Percentiles rank a stretch among this genome's conserved stretches.
These are phyloP conservation scores for Ecliptopera silaceata DNA, from an alignment of 2,888 invertebrate species.

Conservation along the genomic window DNA sequence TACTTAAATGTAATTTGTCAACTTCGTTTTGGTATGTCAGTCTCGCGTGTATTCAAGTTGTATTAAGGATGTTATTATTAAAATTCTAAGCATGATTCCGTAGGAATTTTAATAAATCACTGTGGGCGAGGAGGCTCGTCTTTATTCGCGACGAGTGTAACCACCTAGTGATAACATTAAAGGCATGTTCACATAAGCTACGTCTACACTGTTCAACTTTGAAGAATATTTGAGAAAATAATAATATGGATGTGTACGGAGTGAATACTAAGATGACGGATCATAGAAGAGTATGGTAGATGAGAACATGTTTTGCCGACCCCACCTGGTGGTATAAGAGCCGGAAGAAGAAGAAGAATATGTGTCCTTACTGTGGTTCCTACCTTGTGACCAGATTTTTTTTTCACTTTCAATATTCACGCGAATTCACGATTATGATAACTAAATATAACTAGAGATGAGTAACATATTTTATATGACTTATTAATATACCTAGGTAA, in stretches of 20 bases:
- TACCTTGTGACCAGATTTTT: no score
- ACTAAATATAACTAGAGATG: no score
- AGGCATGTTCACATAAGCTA: neutral
- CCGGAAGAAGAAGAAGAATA: no score
- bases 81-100: slow-evolving; percentile 33
- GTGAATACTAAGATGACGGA: no score
- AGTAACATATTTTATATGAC: no score
- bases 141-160: slow-evolving; percentile 15
- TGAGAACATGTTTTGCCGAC: no score
- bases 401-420: no score
- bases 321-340: no score
- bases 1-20: slow-evolving; percentile 30
- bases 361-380: neutral
- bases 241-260: no score
- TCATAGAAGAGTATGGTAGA: no score
- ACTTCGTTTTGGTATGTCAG: slow-evolving; percentile 33
- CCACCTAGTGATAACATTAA: slow-evolving; percentile 8
- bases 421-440: no score
- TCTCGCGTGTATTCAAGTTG: slow-evolving; percentile 23
- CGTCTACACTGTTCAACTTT: neutral
- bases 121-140: slow-evolving; percentile 19
- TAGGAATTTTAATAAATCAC: slow-evolving; percentile 37
- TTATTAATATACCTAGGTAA: no score
- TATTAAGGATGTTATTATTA: slow-evolving; percentile 29
- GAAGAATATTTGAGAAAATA: neutral